Conservation (phyloP, 2,113 vertebrate genomes). For the Onychostruthus taczanowskii region DNA sequence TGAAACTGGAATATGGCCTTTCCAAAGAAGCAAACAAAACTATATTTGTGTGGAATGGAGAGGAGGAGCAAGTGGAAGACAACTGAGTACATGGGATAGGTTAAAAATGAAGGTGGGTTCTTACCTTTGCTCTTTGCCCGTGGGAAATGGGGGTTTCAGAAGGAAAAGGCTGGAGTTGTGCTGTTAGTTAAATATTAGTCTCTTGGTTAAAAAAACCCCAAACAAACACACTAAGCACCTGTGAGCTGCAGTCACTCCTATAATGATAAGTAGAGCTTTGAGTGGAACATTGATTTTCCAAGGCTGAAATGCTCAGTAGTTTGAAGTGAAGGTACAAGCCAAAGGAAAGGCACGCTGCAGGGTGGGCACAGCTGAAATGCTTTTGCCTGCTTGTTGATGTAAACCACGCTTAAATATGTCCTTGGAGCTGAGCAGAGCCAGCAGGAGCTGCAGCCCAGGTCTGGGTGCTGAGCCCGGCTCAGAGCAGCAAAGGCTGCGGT, state of each 20-base stretch:
- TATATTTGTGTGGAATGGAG: neutral
- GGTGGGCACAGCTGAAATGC: neutral
- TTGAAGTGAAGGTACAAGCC: neutral
- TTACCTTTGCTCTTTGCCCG: neutral
- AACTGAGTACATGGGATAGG: rapidly evolving
- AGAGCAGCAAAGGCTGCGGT: rapidly evolving
- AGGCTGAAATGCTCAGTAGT: neutral
- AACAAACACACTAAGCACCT: too few relatives aligned
- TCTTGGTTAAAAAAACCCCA: neutral
- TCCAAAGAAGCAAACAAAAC: neutral
- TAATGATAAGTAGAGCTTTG: neutral
- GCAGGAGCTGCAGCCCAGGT: too few relatives aligned
- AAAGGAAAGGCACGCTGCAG: neutral
- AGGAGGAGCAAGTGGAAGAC: neutral
- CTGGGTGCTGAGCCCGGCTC: neutral
- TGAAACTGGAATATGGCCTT: neutral
- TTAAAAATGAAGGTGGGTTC: neutral
- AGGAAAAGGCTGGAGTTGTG: neutral
- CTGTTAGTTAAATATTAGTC: neutral
- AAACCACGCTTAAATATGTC: rapidly evolving
- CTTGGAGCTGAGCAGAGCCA: neutral
- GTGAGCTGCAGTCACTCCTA: neutral
- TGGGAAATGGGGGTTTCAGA: neutral
- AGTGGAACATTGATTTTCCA: neutral
- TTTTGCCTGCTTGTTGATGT: neutral